These are phyloP conservation scores for Hyla sarda DNA, from an alignment of 2,113 vertebrate species.

Conservation along the genomic window DNA sequence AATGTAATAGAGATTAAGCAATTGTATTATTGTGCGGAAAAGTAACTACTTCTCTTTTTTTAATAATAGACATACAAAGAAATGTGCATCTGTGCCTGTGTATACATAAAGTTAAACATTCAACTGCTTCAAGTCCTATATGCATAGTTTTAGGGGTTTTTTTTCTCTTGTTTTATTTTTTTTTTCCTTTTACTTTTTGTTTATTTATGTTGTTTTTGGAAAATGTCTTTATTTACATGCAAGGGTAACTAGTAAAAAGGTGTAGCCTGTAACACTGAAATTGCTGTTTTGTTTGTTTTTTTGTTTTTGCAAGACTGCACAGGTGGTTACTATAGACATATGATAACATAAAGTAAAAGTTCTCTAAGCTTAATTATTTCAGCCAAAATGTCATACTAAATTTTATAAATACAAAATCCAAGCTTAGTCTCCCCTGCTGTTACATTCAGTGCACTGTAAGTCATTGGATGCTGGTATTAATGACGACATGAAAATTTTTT, in stretches of 20 bases:
- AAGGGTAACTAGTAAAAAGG: conserved; percentile 55
- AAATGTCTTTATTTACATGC: conserved; percentile 38
- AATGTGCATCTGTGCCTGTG: conserved; percentile 50
- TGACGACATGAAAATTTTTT: conserved; percentile 70
- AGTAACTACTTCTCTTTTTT: conserved; percentile 2
- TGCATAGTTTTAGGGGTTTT: conserved; percentile 55
- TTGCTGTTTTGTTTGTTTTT: conserved; percentile 36
- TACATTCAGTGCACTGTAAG: conserved; percentile 71
- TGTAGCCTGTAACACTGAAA: conserved; percentile 22
- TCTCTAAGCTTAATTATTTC: conserved; percentile 51
- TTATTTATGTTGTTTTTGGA: conserved; percentile 57
- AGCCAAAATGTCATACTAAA: conserved; percentile 31
- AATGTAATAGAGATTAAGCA: background rate
- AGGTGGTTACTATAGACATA: conserved; percentile 56
- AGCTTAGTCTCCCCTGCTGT: conserved; percentile 63
- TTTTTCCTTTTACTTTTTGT: background rate
- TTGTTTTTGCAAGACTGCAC: conserved; percentile 49
- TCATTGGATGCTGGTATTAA: conserved; percentile 72
- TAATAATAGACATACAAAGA: conserved; percentile 52
- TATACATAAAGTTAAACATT: conserved; percentile 55
- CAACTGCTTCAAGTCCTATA: conserved; percentile 57
- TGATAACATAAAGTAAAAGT: conserved; percentile 27
- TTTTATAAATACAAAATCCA: conserved; percentile 62
- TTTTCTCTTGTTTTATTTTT: background rate
- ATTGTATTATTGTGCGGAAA: background rate